Base-by-base conservation (phyloP, 2,113 vertebrate species). In the Origma solitaria region DNA sequence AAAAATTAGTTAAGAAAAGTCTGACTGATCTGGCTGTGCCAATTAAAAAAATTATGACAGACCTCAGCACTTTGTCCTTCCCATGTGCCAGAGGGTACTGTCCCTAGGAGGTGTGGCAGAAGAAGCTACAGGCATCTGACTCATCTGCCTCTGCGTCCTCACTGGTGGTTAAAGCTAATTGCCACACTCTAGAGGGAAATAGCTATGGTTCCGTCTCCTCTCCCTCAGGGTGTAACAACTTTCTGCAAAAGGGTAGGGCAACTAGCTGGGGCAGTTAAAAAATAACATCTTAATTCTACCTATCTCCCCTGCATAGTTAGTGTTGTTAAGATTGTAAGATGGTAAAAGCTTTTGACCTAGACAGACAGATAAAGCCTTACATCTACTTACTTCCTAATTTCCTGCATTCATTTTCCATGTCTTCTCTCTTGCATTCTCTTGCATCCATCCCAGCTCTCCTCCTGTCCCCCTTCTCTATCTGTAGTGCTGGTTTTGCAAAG, bases 141-240 rank as follows among this genome's bases (percentile, higher is more conserved):
- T 94, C 88, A 71, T 22, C 56, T 54, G 50, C 38, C 71, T 85
- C 71, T 15, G 2, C 23, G 50, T 77, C 76, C 88, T 91, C 68
- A 40, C 30, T 60, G 20, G 72, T 93, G 88, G 47, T 81, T 95
- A 93, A 61, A 86, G 38, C 24, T 86, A 92, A 90, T 91, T 93
- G 95, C 69, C 80, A 81, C 28, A 20, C 86, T 71, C 2, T 2
- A 24, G 51, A 64, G 33, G 75, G 64, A 88, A 95, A 70, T 31
- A 75, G 60, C 40, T 64, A 65, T 0, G 5, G 56, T 50, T 86
- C 76, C 0, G 0, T 86, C 92, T 94, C 37, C 30, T 77, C 76
- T 93, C 80, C 94, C 86, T 93, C 69, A 22, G 92, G 91, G 60
- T 66, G 56, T 86, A 86, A 93, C 86, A 97, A 90, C 86, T 88